Percentiles rank a stretch among this genome's conserved stretches.
These are phyloP conservation scores for Rhizomys pruinosus DNA, from an alignment of 2,113 vertebrate species.

Conservation along the genomic window DNA sequence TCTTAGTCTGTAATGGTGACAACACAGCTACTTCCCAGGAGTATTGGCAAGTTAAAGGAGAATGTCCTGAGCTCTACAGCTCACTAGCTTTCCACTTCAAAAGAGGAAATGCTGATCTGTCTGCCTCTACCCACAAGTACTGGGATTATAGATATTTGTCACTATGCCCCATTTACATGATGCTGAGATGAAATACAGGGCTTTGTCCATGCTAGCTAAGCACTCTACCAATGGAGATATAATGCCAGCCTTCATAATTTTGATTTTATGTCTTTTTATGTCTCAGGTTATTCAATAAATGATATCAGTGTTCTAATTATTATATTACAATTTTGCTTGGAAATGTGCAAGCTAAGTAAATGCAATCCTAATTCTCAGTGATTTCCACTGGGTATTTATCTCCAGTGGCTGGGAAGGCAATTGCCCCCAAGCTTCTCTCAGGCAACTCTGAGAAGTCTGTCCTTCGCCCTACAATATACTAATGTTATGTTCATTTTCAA, in stretches of 20 bases:
- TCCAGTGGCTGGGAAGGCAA: not conserved
- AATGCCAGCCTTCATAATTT: not conserved
- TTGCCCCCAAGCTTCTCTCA: conserved; percentile 17
- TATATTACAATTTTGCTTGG: not conserved
- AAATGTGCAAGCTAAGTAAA: not conserved
- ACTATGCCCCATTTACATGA: not conserved
- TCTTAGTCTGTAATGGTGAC: not conserved
- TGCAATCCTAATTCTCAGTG: not conserved
- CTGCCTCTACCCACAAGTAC: not conserved
- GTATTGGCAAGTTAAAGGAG: not conserved
- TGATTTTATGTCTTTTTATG: not conserved
- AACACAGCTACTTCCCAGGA: not conserved
- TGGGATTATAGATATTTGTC: not conserved
- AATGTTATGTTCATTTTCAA: conserved; percentile 65
- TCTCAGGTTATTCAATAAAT: not conserved
- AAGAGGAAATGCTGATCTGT: not conserved
- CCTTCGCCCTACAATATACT: conserved; percentile 31
- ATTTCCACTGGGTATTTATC: not conserved
- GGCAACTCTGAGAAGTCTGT: conserved; percentile 1
- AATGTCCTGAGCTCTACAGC: not conserved
- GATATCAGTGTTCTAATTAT: not conserved
- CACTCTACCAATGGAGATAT: not conserved
- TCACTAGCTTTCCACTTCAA: too few relatives aligned
- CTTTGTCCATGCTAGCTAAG: not conserved
- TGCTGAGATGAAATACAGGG: not conserved